Conservation (phyloP, 2,797 vertebrate species). For the Microctenopoma steveboyesi region DNA sequence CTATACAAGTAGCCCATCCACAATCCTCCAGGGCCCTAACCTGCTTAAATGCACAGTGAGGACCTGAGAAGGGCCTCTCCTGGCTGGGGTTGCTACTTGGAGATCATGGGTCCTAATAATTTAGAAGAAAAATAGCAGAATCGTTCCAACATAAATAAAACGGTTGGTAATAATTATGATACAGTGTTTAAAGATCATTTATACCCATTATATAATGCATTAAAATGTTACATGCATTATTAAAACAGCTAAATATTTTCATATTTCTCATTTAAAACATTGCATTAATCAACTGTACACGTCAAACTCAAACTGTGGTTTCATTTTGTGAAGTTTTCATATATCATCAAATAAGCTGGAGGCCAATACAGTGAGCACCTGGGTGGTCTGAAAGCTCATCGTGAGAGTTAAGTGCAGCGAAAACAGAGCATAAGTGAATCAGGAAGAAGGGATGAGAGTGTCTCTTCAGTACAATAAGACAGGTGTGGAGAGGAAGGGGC, state of each 20-base stretch:
- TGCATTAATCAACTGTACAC: too few relatives aligned
- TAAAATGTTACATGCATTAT: conserved; percentile 6
- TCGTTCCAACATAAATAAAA: neutral
- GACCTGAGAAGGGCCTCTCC: conserved; percentile 56
- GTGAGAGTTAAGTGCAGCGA: conserved; percentile 88
- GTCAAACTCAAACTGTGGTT: neutral
- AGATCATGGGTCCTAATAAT: conserved; percentile 36
- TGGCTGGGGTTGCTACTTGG: conserved; percentile 48
- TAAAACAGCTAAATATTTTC: neutral
- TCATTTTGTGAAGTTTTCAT: conserved; percentile 19
- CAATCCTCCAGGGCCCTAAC: conserved; percentile 28
- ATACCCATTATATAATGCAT: neutral
- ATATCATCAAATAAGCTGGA: conserved; percentile 12
- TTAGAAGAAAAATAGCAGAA: neutral
- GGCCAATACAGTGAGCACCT: conserved; percentile 47
- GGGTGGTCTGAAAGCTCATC: conserved; percentile 87
- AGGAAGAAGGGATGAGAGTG: conserved; percentile 87
- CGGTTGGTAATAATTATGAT: neutral
- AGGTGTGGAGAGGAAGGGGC: conserved; percentile 68
- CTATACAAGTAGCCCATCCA: conserved; percentile 48
- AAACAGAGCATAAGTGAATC: conserved; percentile 92
- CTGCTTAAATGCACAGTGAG: conserved; percentile 40
- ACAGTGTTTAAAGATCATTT: too few relatives aligned
- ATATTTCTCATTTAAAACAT: neutral
- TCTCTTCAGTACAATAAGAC: conserved; percentile 72